Percentiles rank a stretch among this genome's conserved stretches.
Evolutionary conservation across 1,140 invertebrate species (phyloP).

Genomic region (Coelopa frigida): DNA sequence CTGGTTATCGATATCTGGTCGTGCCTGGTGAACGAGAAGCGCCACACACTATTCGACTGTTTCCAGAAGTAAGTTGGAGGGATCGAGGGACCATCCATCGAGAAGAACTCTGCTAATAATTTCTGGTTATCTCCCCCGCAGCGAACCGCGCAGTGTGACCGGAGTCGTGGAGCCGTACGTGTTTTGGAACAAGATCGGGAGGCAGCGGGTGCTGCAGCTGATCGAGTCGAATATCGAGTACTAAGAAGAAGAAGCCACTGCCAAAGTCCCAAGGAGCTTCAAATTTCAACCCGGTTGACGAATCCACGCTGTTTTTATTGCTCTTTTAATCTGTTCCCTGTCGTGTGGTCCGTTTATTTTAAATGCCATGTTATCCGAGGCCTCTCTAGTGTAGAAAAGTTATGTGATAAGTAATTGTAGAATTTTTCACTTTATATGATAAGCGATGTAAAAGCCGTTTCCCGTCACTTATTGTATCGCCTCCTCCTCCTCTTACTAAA

Average conservation of each 20-base stretch:
- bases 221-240: conserved; percentile 39
- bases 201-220: conserved; percentile 37
- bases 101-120: background rate
- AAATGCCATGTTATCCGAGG: too few species aligned
- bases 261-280: too few species aligned
- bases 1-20: conserved; percentile 31
- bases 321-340: too few species aligned
- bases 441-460: too few species aligned
- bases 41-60: conserved; percentile 33
- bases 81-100: background rate
- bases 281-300: too few species aligned
- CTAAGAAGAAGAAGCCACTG: conserved; percentile 11
- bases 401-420: too few species aligned
- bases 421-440: too few species aligned
- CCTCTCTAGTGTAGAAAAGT: too few species aligned
- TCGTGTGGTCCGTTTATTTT: too few species aligned
- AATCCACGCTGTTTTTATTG: too few species aligned
- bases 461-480: too few species aligned
- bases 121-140: conserved; percentile 13
- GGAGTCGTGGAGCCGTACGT: conserved; percentile 33
- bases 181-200: conserved; percentile 44
- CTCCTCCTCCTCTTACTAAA: too few species aligned
- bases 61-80: conserved; percentile 35
- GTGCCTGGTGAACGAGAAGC: conserved; percentile 34
- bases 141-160: conserved; percentile 31